A percentile compares a stretch with the other conserved stretches of the same genome.
Evolutionary conservation across 2,888 invertebrate genomes (phyloP).

Genomic region (Schizotus pectinicornis): DNA sequence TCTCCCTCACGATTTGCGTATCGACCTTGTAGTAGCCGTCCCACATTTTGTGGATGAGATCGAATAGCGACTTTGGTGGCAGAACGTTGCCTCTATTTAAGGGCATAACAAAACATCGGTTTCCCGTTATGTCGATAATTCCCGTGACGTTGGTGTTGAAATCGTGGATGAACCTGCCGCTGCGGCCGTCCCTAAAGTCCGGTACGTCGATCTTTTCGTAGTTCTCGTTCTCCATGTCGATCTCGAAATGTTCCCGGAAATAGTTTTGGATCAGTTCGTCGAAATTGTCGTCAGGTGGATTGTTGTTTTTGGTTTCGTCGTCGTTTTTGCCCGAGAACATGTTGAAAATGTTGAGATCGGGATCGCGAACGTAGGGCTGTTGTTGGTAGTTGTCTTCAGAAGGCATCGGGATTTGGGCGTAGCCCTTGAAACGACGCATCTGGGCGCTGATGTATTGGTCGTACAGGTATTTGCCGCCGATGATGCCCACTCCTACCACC

Average conservation of each 20-base stretch:
- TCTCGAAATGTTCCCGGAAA: conserved; percentile 82
- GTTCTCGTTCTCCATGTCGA: conserved; percentile 72
- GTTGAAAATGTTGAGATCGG: no score
- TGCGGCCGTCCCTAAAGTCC: conserved; percentile 80
- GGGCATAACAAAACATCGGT: conserved; percentile 89
- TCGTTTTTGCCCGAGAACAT: conserved; percentile 42
- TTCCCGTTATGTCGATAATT: conserved; percentile 55
- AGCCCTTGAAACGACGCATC: conserved; percentile 69
- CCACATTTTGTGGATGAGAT: conserved; percentile 80
- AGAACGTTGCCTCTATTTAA: conserved; percentile 78
- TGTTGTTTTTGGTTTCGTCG: conserved; percentile 16
- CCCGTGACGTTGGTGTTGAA: conserved; percentile 78
- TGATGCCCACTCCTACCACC: conserved; percentile 73
- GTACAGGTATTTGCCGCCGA: conserved; percentile 78
- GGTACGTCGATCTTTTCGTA: conserved; percentile 88
- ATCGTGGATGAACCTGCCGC: conserved; percentile 90
- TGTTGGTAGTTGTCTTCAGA: conserved; percentile 22
- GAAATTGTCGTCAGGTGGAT: conserved; percentile 15
- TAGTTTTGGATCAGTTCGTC: conserved; percentile 51
- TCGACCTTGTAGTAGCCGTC: conserved; percentile 83
- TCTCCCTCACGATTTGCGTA: conserved; percentile 75
- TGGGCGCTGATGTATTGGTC: conserved; percentile 71
- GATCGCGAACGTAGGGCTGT: conserved; percentile 12
- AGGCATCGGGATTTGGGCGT: conserved; percentile 68
- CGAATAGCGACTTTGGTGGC: conserved; percentile 80